A percentile compares a stretch with the other conserved stretches of the same genome.
Conservation (phyloP, 1,140 invertebrate genomes). For the Ostrea denselamellosa region DNA sequence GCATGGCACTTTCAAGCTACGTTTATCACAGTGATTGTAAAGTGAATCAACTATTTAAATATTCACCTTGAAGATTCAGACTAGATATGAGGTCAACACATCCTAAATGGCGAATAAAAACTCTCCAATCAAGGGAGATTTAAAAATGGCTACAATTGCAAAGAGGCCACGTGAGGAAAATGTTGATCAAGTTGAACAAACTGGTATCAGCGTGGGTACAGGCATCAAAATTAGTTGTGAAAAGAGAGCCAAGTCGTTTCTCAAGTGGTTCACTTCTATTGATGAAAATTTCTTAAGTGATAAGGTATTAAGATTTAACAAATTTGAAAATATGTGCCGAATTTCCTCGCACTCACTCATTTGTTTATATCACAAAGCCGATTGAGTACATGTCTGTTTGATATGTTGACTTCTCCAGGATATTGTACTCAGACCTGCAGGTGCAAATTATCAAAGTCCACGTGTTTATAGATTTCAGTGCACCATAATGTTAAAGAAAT, state of each 20-base stretch:
- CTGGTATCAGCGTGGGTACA: neutral
- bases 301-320: neutral
- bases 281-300: slow-evolving; percentile 1
- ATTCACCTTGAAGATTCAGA: neutral
- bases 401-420: no score
- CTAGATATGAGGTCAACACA: neutral
- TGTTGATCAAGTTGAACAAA: neutral
- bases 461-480: no score
- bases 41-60: neutral
- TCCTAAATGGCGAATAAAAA: neutral
- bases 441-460: no score
- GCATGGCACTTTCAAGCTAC: neutral
- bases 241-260: neutral
- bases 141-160: slow-evolving; percentile 21
- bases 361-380: no score
- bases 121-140: slow-evolving; percentile 1
- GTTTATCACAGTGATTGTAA: neutral
- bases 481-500: no score
- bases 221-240: neutral
- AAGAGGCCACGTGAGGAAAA: slow-evolving; percentile 30
- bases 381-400: no score
- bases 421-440: no score
- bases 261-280: slow-evolving; percentile 22
- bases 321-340: neutral
- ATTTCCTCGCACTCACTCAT: neutral